Evolutionary conservation across 2,888 invertebrate genomes (phyloP).

Genomic region (Imbricaverruca yamaguchii): DNA sequence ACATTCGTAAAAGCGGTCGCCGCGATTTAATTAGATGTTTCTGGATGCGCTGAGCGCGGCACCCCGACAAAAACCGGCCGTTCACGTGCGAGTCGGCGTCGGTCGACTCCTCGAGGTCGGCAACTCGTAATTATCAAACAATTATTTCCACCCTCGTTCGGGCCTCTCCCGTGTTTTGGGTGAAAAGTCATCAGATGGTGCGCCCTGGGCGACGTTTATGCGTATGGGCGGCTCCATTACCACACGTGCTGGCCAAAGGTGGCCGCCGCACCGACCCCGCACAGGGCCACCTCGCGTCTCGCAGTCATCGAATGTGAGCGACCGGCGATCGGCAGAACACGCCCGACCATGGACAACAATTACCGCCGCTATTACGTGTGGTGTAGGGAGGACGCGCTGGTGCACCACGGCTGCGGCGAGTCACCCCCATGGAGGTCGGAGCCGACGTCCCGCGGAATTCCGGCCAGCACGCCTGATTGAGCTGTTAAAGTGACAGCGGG

Average conservation of each 20-base stretch:
- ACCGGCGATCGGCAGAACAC: background rate
- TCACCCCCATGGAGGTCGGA: too few species aligned
- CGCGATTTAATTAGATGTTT: background rate
- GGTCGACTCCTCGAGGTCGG: background rate
- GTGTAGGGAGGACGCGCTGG: background rate
- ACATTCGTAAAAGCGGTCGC: too few species aligned
- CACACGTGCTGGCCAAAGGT: background rate
- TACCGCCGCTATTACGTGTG: background rate
- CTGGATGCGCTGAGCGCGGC: background rate
- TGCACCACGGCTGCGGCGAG: too few species aligned
- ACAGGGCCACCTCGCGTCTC: background rate
- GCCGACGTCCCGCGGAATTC: too few species aligned
- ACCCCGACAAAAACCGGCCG: background rate
- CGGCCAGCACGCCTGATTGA: too few species aligned
- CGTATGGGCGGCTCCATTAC: background rate
- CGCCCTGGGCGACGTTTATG: background rate
- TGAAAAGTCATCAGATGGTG: slow-evolving; percentile 7
- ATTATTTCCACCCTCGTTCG: background rate
- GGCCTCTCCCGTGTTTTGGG: background rate
- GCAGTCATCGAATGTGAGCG: background rate
- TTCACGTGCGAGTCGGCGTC: background rate
- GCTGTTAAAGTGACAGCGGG: too few species aligned
- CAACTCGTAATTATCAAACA: background rate
- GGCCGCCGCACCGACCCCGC: background rate
- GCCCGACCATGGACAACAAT: background rate